Evolutionary conservation across 30 jellyfish, hydroid and myxozoan genomes (phyloP), one percentile per base, ranked within the genome.

Genomic region (Chrysaora quinquecirrha): DNA sequence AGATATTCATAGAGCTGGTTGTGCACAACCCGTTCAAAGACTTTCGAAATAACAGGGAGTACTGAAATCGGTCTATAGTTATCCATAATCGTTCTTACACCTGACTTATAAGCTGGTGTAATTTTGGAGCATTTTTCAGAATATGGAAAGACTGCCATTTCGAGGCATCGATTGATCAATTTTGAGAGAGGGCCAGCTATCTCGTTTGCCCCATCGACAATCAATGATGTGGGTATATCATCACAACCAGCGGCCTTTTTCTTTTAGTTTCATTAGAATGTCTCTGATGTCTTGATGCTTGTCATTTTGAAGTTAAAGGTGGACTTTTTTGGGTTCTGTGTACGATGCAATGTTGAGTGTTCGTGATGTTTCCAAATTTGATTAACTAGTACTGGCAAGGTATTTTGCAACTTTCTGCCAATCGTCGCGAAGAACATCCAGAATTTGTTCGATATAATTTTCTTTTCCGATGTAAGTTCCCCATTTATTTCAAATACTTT

Each of bases 171-270:
- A 79, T 79, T 79, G 27, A 79, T 64, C 76, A 70, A 70, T 10
- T 70, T 70, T 70, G 82, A 70, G 31, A 70, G 94, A 49, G 92
- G 92, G 29, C 87, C 88, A 29, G 92, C 92, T 48, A 81, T 67
- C 50, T 66, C 89, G 87, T 1, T 77, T 48, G 92, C 92, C 80
- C 80, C 78, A 56, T 81, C 92, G 25, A 34, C 64, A 52, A 50
- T 76, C 69, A 76, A 50, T 43, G 64, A 27, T 74, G 86, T 73
- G 19, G 87, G 92, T 81, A 69, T 48, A 34, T 32, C 52, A 38
- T 81, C 80, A 29, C 54, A 75, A 68, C 92, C 77, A 48, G 76
- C 73, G 19, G 80, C 84, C 43, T 72, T 72, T 23, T 75, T 48
- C 19, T 75, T 33, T 28, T 62, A 47, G 75, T 78, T 64, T 54